Conservation (phyloP, 2,113 vertebrate species). For the Prochilodus magdalenae region DNA sequence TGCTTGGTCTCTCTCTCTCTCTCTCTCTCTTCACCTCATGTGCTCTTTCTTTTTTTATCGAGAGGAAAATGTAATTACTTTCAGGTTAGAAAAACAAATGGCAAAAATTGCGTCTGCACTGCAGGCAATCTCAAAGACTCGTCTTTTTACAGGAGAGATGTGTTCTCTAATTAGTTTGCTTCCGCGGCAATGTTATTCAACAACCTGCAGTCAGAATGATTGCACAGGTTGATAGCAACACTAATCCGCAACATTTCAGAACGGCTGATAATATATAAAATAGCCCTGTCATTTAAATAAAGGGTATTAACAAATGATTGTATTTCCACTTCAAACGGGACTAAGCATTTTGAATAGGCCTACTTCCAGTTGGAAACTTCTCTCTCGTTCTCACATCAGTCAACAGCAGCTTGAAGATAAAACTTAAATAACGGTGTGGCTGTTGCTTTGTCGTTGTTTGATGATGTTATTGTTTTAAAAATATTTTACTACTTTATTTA, state of each 20-base stretch:
- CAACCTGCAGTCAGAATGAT: conserved; percentile 56
- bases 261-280: conserved; percentile 21
- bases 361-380: not conserved
- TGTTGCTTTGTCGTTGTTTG: not conserved
- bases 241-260: conserved; percentile 31
- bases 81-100: conserved; percentile 53
- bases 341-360: not conserved
- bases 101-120: conserved; percentile 53
- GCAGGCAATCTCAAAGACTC: conserved; percentile 56
- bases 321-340: conserved; percentile 9
- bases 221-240: conserved; percentile 42
- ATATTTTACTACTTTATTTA: not conserved
- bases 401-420: not conserved
- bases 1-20: conserved; percentile 29
- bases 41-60: conserved; percentile 40
- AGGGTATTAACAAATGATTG: not conserved
- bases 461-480: no score
- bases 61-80: conserved; percentile 62
- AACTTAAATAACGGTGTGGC: not conserved
- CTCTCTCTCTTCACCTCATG: conserved; percentile 20
- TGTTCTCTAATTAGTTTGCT: conserved; percentile 60
- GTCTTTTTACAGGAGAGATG: conserved; percentile 55
- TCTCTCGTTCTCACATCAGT: not conserved
- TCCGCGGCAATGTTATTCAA: conserved; percentile 50
- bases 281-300: conserved; percentile 30